Conservation (phyloP, 2,113 vertebrate species). For the Macquaria australasica region DNA sequence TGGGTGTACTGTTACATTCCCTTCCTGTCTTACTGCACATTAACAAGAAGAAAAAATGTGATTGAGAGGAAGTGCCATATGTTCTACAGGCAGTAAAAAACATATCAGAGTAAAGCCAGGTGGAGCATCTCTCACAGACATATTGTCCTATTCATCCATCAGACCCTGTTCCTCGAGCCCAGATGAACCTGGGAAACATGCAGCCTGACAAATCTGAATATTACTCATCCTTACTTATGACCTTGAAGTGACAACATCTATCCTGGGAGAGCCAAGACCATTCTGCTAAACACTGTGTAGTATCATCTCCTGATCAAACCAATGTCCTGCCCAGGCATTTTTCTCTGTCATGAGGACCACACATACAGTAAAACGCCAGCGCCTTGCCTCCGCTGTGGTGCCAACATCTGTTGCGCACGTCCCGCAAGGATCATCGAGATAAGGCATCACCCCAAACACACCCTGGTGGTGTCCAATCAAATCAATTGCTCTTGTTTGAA, state of each 20-base stretch:
- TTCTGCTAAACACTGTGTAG: not conserved
- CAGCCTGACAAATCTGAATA: slow-evolving; percentile 47
- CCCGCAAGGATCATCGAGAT: slow-evolving; percentile 28
- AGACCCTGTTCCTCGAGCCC: slow-evolving; percentile 6
- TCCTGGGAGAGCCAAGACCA: slow-evolving; percentile 5
- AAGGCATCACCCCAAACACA: slow-evolving; percentile 27
- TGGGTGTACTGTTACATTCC: slow-evolving; percentile 20
- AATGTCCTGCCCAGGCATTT: slow-evolving; percentile 3
- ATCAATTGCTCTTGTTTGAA: slow-evolving; percentile 46
- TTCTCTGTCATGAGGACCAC: slow-evolving; percentile 16
- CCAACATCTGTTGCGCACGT: not conserved
- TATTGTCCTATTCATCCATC: slow-evolving; percentile 42
- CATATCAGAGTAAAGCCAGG: slow-evolving; percentile 46
- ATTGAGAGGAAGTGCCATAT: slow-evolving; percentile 17
- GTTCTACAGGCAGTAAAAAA: slow-evolving; percentile 38
- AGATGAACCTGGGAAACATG: slow-evolving; percentile 41
- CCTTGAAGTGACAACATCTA: slow-evolving; percentile 24
- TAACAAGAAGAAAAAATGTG: slow-evolving; percentile 21
- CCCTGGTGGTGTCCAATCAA: slow-evolving; percentile 33
- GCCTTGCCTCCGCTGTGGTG: not conserved
- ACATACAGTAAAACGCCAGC: not conserved
- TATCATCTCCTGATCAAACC: slow-evolving; percentile 29
- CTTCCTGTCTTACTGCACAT: slow-evolving; percentile 6
- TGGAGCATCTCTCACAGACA: slow-evolving; percentile 32
- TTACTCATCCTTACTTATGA: slow-evolving; percentile 42